Percentiles rank a stretch among this genome's conserved stretches.
phyloP scores from a whole-genome alignment of 2,888 invertebrate genomes.

The Siphlonurus alternatus region DNA sequence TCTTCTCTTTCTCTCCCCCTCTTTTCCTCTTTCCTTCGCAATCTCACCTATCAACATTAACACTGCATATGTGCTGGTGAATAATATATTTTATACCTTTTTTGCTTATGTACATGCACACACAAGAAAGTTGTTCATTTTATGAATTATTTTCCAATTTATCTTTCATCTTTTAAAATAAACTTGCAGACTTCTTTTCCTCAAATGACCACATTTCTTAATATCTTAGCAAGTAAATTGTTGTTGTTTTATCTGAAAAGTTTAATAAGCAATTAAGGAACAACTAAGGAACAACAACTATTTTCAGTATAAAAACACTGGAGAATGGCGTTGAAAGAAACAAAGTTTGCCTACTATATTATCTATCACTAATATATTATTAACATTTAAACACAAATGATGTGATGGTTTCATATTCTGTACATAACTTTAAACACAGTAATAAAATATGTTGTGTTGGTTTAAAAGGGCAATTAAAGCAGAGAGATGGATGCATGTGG shows the following conservation, averaged over 20 bases:
- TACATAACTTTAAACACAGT: neutral
- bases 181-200: neutral
- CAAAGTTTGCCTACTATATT: neutral
- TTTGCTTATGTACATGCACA: neutral
- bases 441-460: neutral
- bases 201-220: neutral
- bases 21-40: neutral
- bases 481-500: neutral
- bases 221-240: neutral
- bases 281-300: neutral
- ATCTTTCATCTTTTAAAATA: neutral
- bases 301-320: neutral
- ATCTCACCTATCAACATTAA: neutral
- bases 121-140: neutral
- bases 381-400: neutral
- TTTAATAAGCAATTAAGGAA: neutral
- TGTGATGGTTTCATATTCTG: neutral
- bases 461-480: neutral
- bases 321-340: neutral
- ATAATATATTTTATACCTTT: no score
- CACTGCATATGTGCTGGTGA: neutral
- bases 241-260: neutral
- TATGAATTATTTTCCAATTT: neutral
- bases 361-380: neutral
- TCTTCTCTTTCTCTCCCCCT: neutral